phyloP scores from a whole-genome alignment of 2,888 invertebrate species.

The Coremacera marginata region DNA sequence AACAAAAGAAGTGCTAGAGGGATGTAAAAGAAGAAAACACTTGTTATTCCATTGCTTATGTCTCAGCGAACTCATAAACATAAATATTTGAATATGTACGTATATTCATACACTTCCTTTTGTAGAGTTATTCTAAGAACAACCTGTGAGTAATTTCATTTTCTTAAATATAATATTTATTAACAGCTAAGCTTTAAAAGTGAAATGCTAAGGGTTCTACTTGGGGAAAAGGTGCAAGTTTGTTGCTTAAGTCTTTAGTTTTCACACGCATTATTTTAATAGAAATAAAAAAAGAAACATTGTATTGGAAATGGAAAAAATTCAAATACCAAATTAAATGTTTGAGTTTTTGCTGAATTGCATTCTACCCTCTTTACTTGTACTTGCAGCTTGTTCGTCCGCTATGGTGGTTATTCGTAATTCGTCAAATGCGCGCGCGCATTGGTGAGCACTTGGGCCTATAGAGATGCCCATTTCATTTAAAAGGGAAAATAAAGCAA shows the following conservation, averaged over 20 bases:
- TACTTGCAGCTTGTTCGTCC: no score
- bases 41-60: conserved; percentile 11
- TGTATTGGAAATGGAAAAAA: neutral
- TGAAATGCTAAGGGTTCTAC: no score
- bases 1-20: neutral
- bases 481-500: no score
- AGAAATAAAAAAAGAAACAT: neutral
- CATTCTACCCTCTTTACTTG: no score
- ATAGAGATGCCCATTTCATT: no score
- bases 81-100: neutral
- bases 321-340: no score
- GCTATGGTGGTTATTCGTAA: no score
- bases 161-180: no score
- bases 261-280: neutral
- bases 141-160: neutral
- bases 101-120: neutral
- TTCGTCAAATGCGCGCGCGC: no score
- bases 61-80: neutral
- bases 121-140: neutral
- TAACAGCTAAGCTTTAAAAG: no score
- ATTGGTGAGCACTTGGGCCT: no score
- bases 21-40: neutral
- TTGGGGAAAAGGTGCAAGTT: neutral
- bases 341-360: no score
- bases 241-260: neutral